Evolutionary conservation across 2,888 invertebrate genomes (phyloP).

Genomic region (Erebia palarica): DNA sequence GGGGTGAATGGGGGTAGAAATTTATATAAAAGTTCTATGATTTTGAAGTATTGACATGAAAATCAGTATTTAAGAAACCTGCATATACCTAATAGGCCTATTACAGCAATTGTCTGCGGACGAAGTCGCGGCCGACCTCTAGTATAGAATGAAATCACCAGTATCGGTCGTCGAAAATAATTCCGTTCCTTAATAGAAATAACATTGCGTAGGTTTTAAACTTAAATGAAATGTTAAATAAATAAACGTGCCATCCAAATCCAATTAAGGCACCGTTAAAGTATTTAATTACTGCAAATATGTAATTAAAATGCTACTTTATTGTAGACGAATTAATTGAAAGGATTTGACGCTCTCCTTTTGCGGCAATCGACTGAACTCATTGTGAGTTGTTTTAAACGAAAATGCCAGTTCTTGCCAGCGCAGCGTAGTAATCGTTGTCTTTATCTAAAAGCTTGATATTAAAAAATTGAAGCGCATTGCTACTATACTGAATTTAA

Average conservation of each 20-base stretch:
- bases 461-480: constrained; percentile 13
- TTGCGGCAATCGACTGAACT: constrained; percentile 49
- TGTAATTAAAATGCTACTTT: constrained; percentile 71
- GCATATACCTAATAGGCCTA: no score
- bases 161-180: neutral
- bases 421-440: constrained; percentile 42
- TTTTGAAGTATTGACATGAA: no score
- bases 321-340: constrained; percentile 61
- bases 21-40: no score
- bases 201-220: constrained; percentile 16
- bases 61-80: no score
- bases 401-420: neutral
- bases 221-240: constrained; percentile 26
- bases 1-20: no score
- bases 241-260: constrained; percentile 50
- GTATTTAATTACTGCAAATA: constrained; percentile 65
- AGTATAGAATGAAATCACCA: neutral
- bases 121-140: no score
- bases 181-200: constrained; percentile 11
- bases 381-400: constrained; percentile 22
- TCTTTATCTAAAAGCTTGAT: constrained; percentile 55
- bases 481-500: constrained; percentile 6
- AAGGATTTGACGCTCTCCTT: constrained; percentile 56
- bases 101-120: no score
- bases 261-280: constrained; percentile 67